Evolutionary conservation across 2,113 vertebrate genomes (phyloP).

Genomic region (Symphodus melops): DNA sequence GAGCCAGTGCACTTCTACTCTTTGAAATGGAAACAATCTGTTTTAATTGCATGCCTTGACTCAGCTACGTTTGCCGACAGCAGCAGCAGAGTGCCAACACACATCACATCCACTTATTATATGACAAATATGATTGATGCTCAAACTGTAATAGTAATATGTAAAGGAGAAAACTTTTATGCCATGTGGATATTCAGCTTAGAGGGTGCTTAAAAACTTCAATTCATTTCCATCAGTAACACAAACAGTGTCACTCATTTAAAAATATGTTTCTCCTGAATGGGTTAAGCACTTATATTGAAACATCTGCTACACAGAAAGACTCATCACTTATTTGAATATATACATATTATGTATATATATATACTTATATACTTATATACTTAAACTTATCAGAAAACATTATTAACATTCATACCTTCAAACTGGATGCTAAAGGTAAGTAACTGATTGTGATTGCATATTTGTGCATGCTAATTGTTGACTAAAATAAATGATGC

Average conservation of each 20-base stretch:
- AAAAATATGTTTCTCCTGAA: not conserved
- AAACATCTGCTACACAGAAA: not conserved
- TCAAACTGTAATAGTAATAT: not conserved
- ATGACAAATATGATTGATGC: not conserved
- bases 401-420: no score
- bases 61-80: not conserved
- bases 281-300: not conserved
- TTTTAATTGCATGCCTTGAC: slow-evolving; percentile 47
- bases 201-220: not conserved
- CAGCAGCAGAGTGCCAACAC: not conserved
- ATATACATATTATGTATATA: no score
- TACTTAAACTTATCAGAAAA: not conserved
- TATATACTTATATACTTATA: no score
- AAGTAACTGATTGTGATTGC: not conserved
- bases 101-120: not conserved
- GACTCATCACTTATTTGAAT: no score
- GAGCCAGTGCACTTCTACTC: slow-evolving; percentile 15
- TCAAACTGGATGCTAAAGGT: no score
- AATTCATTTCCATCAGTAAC: not conserved
- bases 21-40: slow-evolving; percentile 47
- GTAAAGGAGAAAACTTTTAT: not conserved
- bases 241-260: not conserved
- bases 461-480: not conserved
- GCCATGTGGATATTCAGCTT: not conserved
- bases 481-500: not conserved